Percentiles rank a stretch among this genome's conserved stretches.
phyloP scores from a whole-genome alignment of 2,888 invertebrate genomes.

The Chymomyza fuscimana region DNA sequence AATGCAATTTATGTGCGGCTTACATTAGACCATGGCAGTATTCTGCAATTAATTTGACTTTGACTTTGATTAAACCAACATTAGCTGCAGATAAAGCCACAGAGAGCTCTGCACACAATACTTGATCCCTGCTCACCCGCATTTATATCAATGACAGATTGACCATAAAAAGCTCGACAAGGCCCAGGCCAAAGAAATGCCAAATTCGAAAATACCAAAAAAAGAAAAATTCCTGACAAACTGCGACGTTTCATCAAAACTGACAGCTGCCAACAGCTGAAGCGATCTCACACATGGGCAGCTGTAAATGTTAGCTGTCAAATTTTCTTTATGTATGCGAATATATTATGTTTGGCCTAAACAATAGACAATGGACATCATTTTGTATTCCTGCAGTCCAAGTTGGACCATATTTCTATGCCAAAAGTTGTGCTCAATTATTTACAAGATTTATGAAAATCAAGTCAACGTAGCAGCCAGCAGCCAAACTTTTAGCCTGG shows the following conservation, averaged over 20 bases:
- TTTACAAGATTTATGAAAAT: not conserved
- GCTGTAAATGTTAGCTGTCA: constrained; percentile 1
- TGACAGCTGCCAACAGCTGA: constrained; percentile 10
- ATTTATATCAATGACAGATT: constrained; percentile 46
- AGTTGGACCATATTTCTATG: constrained; percentile 36
- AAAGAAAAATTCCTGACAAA: constrained; percentile 18
- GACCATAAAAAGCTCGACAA: constrained; percentile 26
- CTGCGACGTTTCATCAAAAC: constrained; percentile 26
- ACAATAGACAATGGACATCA: constrained; percentile 18
- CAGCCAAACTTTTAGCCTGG: not conserved
- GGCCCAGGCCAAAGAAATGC: constrained; percentile 14
- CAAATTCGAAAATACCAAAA: constrained; percentile 22
- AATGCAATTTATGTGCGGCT: constrained; percentile 39
- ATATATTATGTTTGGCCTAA: constrained; percentile 8
- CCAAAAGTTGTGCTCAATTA: constrained; percentile 31
- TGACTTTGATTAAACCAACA: constrained; percentile 1
- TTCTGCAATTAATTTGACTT: constrained; percentile 23
- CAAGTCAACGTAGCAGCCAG: not conserved
- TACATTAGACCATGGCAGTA: constrained; percentile 20
- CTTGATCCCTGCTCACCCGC: not conserved
- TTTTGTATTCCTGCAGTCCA: constrained; percentile 12
- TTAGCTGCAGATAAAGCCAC: not conserved
- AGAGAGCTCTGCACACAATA: not conserved
- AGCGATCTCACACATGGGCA: constrained; percentile 1
- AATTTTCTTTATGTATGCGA: not conserved